Evolutionary conservation across 1,140 invertebrate species (phyloP).

Genomic region (Matsumurasca onukii): DNA sequence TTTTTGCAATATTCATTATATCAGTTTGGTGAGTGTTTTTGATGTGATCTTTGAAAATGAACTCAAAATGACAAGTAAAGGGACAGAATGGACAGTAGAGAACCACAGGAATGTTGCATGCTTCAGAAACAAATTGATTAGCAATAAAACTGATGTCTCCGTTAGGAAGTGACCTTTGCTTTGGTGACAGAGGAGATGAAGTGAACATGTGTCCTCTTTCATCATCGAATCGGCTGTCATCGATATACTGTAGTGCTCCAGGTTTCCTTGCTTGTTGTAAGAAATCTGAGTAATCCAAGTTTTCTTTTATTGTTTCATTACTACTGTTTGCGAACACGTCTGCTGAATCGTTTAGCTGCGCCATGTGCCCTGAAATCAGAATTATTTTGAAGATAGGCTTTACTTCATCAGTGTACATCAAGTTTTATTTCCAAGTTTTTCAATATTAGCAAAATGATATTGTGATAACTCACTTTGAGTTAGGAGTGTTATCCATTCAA

Average conservation of each 20-base stretch:
- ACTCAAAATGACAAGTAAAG: slow-evolving; percentile 41
- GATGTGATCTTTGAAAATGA: slow-evolving; percentile 43
- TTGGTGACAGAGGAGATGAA: slow-evolving; percentile 12
- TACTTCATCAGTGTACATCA: too few relatives aligned
- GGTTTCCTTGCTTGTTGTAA: slow-evolving; percentile 11
- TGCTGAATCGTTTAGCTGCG: slow-evolving; percentile 35
- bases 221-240: slow-evolving; percentile 12
- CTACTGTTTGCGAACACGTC: slow-evolving; percentile 42
- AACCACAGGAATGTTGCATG: slow-evolving; percentile 31
- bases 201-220: slow-evolving; percentile 10
- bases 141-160: slow-evolving; percentile 34
- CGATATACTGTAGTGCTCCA: slow-evolving; percentile 1
- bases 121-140: slow-evolving; percentile 38
- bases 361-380: slow-evolving; percentile 30
- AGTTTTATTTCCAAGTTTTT: too few relatives aligned
- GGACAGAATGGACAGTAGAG: slow-evolving; percentile 44
- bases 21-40: slow-evolving; percentile 37
- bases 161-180: background rate
- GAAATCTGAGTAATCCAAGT: slow-evolving; percentile 28
- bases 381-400: too few relatives aligned
- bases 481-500: too few relatives aligned
- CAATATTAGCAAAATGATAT: too few relatives aligned
- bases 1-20: slow-evolving; percentile 36
- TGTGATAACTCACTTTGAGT: too few relatives aligned
- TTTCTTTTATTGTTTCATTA: slow-evolving; percentile 39